These are phyloP conservation scores for Euura saliciscinereae DNA, from an alignment of 1,140 invertebrate genomes.

Conservation along the genomic window DNA sequence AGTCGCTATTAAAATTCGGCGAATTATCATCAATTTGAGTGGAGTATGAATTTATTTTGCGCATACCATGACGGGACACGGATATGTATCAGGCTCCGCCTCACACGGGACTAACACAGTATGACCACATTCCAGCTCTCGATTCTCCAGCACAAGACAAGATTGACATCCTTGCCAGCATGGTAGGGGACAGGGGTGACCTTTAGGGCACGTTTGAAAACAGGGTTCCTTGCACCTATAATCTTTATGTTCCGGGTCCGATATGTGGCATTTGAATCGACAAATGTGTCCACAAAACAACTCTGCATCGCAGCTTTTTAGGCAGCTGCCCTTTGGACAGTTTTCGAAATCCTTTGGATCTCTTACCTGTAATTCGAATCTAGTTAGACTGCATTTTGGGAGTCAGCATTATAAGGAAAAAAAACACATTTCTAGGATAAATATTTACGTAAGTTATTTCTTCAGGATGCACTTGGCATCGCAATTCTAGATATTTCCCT, in stretches of 20 bases:
- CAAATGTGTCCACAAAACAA: conserved; percentile 64
- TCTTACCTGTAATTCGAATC: conserved; percentile 36
- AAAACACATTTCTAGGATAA: neutral
- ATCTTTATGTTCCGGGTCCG: conserved; percentile 54
- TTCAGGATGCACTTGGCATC: conserved; percentile 59
- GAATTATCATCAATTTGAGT: neutral
- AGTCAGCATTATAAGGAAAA: neutral
- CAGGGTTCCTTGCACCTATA: conserved; percentile 54
- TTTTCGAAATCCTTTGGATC: conserved; percentile 53
- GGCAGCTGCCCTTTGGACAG: conserved; percentile 62
- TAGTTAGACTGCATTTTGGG: neutral
- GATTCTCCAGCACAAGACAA: conserved; percentile 51
- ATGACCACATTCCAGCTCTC: conserved; percentile 59
- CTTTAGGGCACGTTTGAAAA: conserved; percentile 39
- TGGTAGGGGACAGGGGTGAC: conserved; percentile 7
- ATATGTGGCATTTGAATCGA: conserved; percentile 60
- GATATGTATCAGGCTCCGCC: conserved; percentile 32
- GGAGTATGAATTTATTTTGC: too few relatives aligned
- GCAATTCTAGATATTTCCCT: conserved; percentile 51
- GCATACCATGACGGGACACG: neutral
- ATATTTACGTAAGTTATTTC: conserved; percentile 38
- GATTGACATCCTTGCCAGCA: conserved; percentile 57
- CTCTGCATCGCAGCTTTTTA: conserved; percentile 49
- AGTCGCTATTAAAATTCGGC: neutral
- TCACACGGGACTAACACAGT: conserved; percentile 47